Base-by-base conservation (phyloP, 1,140 invertebrate genomes). In the Papilio dardanus region DNA sequence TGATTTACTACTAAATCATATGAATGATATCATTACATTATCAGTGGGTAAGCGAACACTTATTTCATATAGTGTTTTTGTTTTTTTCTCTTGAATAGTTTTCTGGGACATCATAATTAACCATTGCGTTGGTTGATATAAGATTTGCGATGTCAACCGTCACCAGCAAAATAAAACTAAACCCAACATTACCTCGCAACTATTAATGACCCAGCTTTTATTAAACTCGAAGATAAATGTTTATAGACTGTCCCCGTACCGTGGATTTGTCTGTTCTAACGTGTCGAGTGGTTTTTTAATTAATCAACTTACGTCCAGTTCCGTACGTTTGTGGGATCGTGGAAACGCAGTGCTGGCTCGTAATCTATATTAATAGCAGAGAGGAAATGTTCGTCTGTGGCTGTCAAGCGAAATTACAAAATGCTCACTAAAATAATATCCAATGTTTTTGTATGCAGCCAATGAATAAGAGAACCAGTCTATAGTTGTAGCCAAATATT, bases 201-300 rank as follows among this genome's bases (percentile, higher is more conserved):
- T 83, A 87, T 91, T 88, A 91, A 92, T 91, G 91, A 91, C 88
- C 82, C 86, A 82, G 86, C 91, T 92, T 92, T 92, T 92, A 92
- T 92, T 91, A 92, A 92, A 92, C 88, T 89, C 83, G 85, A n/a
- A 91, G 88, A 92, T 92, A 90, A 92, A 92, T 92, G 91, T 91
- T 92, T 91, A 91, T 91, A 90, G 88, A 90, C 86, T 79, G 85
- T 85, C 87, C 88, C 87, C 84, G 87, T 86, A 85, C 81, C 83
- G 81, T 84, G 77, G 62, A 81, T 74, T 76, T 71, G 76, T 76
- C 77, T 71, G 50, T 79, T 69, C 79, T 82, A 77, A 74, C 74
- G 74, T 75, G 75, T 65, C 78, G 77, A 68, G 66, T 68, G 66
- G 66, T 35, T 68, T 68, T 68, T 68, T 68, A 68, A 68, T 68